Conservation (phyloP, 2,888 invertebrate species). For the Oscheius sp. region DNA sequence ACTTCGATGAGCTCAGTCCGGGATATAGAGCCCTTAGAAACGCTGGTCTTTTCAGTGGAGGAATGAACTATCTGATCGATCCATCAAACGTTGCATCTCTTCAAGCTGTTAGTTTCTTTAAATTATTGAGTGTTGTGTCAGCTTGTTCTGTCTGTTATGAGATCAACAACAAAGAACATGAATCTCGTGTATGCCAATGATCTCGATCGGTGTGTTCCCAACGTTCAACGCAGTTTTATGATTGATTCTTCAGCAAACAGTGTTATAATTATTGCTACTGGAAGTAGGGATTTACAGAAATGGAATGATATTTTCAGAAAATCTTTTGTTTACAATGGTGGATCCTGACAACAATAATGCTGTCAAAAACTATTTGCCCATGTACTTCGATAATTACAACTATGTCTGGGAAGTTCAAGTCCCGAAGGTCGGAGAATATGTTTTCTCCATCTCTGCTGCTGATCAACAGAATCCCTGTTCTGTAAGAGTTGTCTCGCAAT, state of each 20-base stretch:
- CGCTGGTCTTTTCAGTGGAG: constrained; percentile 50
- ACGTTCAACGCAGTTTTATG: constrained; percentile 47
- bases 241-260: constrained; percentile 51
- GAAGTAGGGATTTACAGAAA: constrained; percentile 32
- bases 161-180: constrained; percentile 46
- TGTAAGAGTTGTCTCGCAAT: constrained; percentile 54
- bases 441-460: constrained; percentile 28
- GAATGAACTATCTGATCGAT: constrained; percentile 33
- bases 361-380: constrained; percentile 9
- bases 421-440: constrained; percentile 19
- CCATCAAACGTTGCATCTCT: neutral
- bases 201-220: constrained; percentile 32
- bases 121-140: constrained; percentile 4
- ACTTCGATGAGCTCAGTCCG: constrained; percentile 41
- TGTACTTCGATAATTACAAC: constrained; percentile 12
- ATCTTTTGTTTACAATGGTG: constrained; percentile 43
- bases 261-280: constrained; percentile 54
- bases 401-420: constrained; percentile 1
- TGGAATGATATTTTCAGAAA: constrained; percentile 36
- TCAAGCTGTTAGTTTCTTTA: neutral
- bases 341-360: constrained; percentile 54
- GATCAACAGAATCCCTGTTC: constrained; percentile 37
- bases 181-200: constrained; percentile 51
- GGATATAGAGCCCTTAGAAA: constrained; percentile 48
- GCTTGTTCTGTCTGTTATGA: neutral